Percentiles rank a stretch among this genome's conserved stretches.
Evolutionary conservation across 2,113 vertebrate genomes (phyloP).

Genomic region (Orcinus orca): DNA sequence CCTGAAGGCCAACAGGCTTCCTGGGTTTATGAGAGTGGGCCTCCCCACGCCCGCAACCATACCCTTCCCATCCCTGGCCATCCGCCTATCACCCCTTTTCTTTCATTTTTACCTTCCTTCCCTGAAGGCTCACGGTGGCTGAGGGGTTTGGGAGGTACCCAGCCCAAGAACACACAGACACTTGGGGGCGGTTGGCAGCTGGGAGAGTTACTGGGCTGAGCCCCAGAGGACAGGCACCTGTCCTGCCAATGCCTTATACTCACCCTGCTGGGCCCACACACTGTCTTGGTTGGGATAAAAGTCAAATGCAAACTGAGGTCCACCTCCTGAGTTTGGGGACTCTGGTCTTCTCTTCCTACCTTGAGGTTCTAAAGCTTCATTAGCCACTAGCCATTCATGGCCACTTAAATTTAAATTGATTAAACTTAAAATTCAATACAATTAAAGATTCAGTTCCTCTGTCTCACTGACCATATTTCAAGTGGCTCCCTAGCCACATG

Average conservation of each 20-base stretch:
- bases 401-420: conserved; percentile 1
- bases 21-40: neutral
- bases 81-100: neutral
- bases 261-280: neutral
- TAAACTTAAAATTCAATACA: neutral
- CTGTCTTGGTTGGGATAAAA: neutral
- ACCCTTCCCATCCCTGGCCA: neutral
- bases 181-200: neutral
- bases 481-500: neutral
- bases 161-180: neutral
- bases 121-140: neutral
- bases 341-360: neutral
- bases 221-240: neutral
- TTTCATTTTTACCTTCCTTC: neutral
- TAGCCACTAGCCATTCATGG: neutral
- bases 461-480: neutral
- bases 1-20: neutral
- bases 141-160: neutral
- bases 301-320: neutral
- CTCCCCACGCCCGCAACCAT: neutral
- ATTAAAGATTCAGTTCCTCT: neutral
- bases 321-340: neutral
- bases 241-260: neutral
- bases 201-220: neutral
- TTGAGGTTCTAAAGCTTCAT: neutral